Conservation (phyloP, 1,140 invertebrate genomes). For the Zaprionus nigranus region DNA sequence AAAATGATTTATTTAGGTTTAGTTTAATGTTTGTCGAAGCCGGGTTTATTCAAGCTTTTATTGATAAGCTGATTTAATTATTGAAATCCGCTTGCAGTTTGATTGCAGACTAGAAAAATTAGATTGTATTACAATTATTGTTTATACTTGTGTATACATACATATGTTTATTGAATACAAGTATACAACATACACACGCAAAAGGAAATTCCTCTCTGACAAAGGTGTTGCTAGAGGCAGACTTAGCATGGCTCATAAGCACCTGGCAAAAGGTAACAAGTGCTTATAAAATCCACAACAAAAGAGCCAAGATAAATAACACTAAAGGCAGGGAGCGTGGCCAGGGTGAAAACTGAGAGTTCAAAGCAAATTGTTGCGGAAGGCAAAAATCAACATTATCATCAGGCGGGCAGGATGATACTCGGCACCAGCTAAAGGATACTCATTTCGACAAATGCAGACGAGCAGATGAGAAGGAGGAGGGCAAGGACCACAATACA, state of each 20-base stretch:
- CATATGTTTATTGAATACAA: too few species aligned
- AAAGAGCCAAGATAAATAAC: slow-evolving; percentile 24
- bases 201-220: too few species aligned
- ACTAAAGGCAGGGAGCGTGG: slow-evolving; percentile 14
- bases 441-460: slow-evolving; percentile 69
- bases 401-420: slow-evolving; percentile 65
- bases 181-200: too few species aligned
- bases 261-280: slow-evolving; percentile 58
- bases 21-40: not conserved
- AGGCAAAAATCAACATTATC: slow-evolving; percentile 82
- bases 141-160: too few species aligned
- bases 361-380: slow-evolving; percentile 83
- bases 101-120: not conserved
- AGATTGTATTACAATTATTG: too few species aligned
- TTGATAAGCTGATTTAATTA: not conserved
- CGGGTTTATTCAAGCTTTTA: not conserved
- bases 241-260: slow-evolving; percentile 50
- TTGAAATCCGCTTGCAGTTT: not conserved
- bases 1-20: slow-evolving; percentile 5
- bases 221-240: not conserved
- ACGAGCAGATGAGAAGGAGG: slow-evolving; percentile 55
- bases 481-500: slow-evolving; percentile 4
- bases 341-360: slow-evolving; percentile 34
- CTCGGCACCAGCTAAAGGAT: slow-evolving; percentile 64
- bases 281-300: slow-evolving; percentile 60